Conservation (phyloP, 2,797 vertebrate species). For the Setipinna tenuifilis region DNA sequence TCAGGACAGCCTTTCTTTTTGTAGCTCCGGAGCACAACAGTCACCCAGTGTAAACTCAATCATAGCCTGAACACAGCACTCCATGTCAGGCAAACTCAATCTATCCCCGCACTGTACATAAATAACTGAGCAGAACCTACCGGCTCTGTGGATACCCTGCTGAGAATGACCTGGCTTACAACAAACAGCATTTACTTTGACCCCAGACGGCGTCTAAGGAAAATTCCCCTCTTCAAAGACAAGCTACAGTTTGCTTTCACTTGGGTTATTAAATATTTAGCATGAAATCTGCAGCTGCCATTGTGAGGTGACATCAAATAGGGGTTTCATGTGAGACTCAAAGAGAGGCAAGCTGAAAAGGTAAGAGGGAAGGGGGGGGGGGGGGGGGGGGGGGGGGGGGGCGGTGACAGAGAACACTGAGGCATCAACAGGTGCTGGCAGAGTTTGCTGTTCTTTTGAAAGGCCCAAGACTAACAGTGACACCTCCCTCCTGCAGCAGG, state of each 20-base stretch:
- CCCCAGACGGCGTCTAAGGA: neutral
- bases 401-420: neutral
- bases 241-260: neutral
- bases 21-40: neutral
- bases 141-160: neutral
- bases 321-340: neutral
- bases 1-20: neutral
- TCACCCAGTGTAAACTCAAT: slow-evolving; percentile 2
- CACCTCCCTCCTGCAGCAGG: neutral
- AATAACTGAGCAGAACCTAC: neutral
- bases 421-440: neutral
- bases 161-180: neutral
- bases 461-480: neutral
- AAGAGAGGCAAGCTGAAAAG: neutral
- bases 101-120: neutral
- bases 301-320: neutral
- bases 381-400: neutral
- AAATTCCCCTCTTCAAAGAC: neutral
- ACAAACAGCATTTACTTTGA: neutral
- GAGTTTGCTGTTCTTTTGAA: neutral
- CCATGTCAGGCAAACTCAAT: slow-evolving; percentile 17
- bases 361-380: neutral
- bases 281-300: neutral
- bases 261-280: slow-evolving; percentile 6
- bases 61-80: neutral